A percentile compares a stretch with the other conserved stretches of the same genome.
Evolutionary conservation across 2,888 invertebrate genomes (phyloP).

Genomic region (Fragum fragum): DNA sequence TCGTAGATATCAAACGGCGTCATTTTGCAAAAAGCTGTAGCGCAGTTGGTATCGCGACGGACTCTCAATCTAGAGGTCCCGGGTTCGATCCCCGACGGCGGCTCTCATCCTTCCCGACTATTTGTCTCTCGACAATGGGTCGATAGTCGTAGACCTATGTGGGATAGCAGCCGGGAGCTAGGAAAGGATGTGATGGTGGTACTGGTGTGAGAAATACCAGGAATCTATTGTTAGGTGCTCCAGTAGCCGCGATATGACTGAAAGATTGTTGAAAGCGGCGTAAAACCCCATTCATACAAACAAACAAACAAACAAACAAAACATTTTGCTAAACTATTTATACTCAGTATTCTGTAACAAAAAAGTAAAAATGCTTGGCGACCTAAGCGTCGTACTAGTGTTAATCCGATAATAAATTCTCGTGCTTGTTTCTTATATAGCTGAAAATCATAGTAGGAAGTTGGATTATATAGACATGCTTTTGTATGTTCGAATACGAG

Average conservation of each 20-base stretch:
- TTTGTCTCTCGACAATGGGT: not conserved
- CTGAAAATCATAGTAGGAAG: too few species aligned
- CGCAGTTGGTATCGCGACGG: not conserved
- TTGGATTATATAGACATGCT: too few species aligned
- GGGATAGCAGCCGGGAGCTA: not conserved
- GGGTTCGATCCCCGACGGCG: slow-evolving; percentile 1
- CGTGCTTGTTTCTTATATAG: too few species aligned
- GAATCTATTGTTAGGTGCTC: not conserved
- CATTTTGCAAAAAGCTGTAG: too few species aligned
- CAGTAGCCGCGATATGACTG: too few species aligned
- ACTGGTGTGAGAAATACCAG: not conserved
- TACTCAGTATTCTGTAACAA: too few species aligned
- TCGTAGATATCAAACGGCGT: too few species aligned
- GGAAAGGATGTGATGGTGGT: not conserved
- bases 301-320: not conserved
- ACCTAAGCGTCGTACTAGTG: too few species aligned
- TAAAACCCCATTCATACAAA: not conserved
- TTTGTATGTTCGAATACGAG: too few species aligned
- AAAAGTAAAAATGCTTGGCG: not conserved
- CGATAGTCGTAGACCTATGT: not conserved
- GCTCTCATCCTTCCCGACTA: not conserved
- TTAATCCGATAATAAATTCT: too few species aligned
- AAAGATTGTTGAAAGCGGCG: not conserved
- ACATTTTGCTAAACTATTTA: not conserved
- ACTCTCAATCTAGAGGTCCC: not conserved